phyloP scores from a whole-genome alignment of 1,140 invertebrate genomes.

The Coenobita brevimanus region DNA sequence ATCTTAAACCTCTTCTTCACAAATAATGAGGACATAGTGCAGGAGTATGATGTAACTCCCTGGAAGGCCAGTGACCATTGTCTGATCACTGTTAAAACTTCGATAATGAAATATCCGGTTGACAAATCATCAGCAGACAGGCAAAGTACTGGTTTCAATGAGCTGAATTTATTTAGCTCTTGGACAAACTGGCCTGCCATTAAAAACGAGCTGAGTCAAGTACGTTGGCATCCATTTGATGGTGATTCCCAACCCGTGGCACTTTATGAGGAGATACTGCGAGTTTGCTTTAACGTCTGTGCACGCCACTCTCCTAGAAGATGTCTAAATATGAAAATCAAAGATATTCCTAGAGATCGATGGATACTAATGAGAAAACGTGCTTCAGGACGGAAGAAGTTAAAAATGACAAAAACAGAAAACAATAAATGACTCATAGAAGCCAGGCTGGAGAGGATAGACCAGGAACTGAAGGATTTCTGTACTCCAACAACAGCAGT shows the following conservation, averaged over 20 bases:
- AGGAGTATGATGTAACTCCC: background rate
- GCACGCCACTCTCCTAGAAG: background rate
- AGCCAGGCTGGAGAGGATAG: background rate
- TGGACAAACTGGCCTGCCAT: no score
- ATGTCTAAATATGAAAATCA: background rate
- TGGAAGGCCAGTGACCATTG: background rate
- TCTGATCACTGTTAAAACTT: background rate
- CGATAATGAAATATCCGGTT: background rate
- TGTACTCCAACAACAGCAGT: background rate
- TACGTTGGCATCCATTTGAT: no score
- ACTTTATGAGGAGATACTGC: background rate
- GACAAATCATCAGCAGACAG: background rate
- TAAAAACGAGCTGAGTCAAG: no score
- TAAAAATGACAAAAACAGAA: background rate
- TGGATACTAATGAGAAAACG: constrained; percentile 4
- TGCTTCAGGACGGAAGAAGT: background rate
- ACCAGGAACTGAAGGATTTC: background rate
- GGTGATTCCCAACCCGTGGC: no score
- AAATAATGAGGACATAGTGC: background rate
- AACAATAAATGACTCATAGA: background rate
- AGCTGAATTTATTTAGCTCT: background rate
- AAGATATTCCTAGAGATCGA: background rate
- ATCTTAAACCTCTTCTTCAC: background rate
- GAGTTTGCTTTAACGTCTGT: background rate
- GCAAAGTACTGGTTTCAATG: background rate